These are phyloP conservation scores for Drosophila colorata DNA, from an alignment of 2,888 invertebrate species.

Conservation along the genomic window DNA sequence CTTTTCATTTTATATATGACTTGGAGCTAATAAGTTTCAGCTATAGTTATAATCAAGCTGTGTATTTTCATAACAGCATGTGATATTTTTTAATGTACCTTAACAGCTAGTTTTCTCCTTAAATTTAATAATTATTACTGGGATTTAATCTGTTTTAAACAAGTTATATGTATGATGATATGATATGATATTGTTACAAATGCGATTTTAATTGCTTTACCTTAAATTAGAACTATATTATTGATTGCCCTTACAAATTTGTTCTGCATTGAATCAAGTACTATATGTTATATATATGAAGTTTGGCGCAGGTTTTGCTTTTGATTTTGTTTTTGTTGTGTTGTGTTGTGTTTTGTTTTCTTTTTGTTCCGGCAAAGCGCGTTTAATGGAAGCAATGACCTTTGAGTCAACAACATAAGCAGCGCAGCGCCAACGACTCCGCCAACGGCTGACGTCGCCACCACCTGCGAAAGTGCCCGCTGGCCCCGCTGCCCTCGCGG, in stretches of 20 bases:
- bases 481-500: too few species aligned
- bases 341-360: slow-evolving; percentile 46
- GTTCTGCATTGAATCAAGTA: slow-evolving; percentile 37
- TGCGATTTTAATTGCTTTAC: not conserved
- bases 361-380: slow-evolving; percentile 65
- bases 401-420: slow-evolving; percentile 70
- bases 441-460: slow-evolving; percentile 8
- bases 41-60: too few species aligned
- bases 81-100: too few species aligned
- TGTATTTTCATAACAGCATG: too few species aligned
- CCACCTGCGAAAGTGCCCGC: slow-evolving; percentile 12
- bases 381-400: slow-evolving; percentile 78
- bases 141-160: too few species aligned
- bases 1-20: not conserved
- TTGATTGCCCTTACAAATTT: slow-evolving; percentile 21
- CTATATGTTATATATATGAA: slow-evolving; percentile 18
- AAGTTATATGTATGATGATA: too few species aligned
- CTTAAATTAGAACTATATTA: not conserved
- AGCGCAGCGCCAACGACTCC: slow-evolving; percentile 17
- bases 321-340: slow-evolving; percentile 23
- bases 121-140: too few species aligned
- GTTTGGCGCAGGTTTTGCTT: slow-evolving; percentile 29
- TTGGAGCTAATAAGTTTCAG: not conserved
- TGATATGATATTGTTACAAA: not conserved
- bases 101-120: too few species aligned